Percentiles rank a stretch among this genome's conserved stretches.
Evolutionary conservation across 2,113 vertebrate genomes (phyloP).

Genomic region (Symphodus melops): DNA sequence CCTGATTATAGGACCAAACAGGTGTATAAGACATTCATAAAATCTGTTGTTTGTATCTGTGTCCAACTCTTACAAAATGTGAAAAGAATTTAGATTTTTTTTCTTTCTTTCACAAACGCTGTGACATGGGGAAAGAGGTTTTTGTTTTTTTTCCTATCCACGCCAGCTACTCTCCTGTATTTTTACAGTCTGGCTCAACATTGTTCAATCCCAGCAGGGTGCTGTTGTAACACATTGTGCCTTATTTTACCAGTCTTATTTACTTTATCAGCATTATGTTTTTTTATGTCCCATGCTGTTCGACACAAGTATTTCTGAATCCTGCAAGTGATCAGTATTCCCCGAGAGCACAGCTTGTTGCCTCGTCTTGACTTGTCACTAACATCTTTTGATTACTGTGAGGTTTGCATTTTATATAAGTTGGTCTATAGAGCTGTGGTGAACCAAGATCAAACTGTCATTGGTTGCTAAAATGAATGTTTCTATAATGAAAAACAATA

Average conservation of each 20-base stretch:
- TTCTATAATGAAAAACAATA: not conserved
- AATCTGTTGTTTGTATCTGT: slow-evolving; percentile 52
- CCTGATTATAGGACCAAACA: slow-evolving; percentile 18
- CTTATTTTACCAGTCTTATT: slow-evolving; percentile 28
- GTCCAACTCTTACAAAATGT: slow-evolving; percentile 12
- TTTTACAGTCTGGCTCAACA: slow-evolving; percentile 23
- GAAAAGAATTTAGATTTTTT: slow-evolving; percentile 15
- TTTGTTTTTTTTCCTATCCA: slow-evolving; percentile 47
- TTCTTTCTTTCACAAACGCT: not conserved
- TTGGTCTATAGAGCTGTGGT: too few species aligned
- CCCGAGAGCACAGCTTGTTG: too few species aligned
- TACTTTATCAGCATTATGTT: slow-evolving; percentile 39
- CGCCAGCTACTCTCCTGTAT: slow-evolving; percentile 28
- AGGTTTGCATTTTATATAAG: too few species aligned
- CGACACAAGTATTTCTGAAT: slow-evolving; percentile 24
- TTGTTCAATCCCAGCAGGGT: slow-evolving; percentile 44
- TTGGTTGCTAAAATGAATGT: too few species aligned
- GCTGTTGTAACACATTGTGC: slow-evolving; percentile 45
- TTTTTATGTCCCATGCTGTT: slow-evolving; percentile 25
- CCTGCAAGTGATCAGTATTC: slow-evolving; percentile 17
- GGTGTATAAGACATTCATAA: slow-evolving; percentile 34
- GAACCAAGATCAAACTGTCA: not conserved
- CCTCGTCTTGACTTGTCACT: too few species aligned
- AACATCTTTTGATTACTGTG: too few species aligned
- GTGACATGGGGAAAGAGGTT: slow-evolving; percentile 29